Evolutionary conservation across 2,797 vertebrate species (phyloP).

Genomic region (Notolabrus celidotus): DNA sequence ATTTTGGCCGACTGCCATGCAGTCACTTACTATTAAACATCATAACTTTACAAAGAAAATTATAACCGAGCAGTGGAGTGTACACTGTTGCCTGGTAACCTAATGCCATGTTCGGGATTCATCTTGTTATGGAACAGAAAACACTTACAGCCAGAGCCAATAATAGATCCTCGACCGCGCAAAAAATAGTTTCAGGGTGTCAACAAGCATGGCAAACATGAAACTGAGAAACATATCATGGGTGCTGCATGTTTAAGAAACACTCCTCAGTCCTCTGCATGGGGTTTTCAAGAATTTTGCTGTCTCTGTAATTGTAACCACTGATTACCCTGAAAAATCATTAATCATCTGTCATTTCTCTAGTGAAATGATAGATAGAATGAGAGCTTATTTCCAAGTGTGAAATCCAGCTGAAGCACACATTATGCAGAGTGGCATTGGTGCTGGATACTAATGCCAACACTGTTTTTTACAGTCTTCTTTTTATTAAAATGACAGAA

Average conservation of each 20-base stretch:
- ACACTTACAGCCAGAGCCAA: conserved; percentile 74
- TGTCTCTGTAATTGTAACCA: conserved; percentile 35
- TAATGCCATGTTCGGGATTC: conserved; percentile 78
- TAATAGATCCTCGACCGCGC: conserved; percentile 72
- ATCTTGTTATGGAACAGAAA: conserved; percentile 80
- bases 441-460: conserved; percentile 36
- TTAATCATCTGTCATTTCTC: conserved; percentile 62
- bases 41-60: conserved; percentile 78
- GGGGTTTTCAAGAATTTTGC: conserved; percentile 7
- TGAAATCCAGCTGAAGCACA: conserved; percentile 61
- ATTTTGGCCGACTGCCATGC: conserved; percentile 77
- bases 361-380: conserved; percentile 52
- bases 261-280: conserved; percentile 13
- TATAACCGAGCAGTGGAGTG: conserved; percentile 65
- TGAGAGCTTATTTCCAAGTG: conserved; percentile 63
- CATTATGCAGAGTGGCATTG: conserved; percentile 40
- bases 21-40: conserved; percentile 80
- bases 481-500: conserved; percentile 39
- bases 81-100: conserved; percentile 82
- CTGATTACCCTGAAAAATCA: conserved; percentile 51
- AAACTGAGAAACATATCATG: conserved; percentile 40
- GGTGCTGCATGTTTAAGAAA: conserved; percentile 33
- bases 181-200: conserved; percentile 66
- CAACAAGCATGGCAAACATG: conserved; percentile 54
- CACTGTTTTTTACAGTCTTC: conserved; percentile 38